Base-by-base conservation (phyloP, 2,797 vertebrate genomes). In the Arvicola amphibius region DNA sequence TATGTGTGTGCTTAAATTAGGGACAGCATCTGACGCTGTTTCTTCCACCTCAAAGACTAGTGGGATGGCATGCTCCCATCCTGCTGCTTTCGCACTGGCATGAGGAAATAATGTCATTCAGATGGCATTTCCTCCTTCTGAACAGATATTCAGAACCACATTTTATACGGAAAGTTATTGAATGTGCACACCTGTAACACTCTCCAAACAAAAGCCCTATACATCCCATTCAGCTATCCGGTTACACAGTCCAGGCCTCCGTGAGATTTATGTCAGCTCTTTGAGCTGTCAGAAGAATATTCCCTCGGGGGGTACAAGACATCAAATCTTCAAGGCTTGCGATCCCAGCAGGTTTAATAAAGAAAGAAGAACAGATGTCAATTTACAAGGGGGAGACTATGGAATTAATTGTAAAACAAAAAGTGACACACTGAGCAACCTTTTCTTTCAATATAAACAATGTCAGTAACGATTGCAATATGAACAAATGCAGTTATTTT, bases 1-100 rank as follows among this genome's bases (percentile, higher is more conserved):
- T 93, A 95, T 86, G 83, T 3, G 94, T 90, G 97, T 97, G 97
- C 97, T 96, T 94, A 96, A 97, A 90, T 65, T 94, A 98, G 92
- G 98, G 97, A 96, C 59, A 97, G 96, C 96, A 97, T 80, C 94
- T 95, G 95, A 93, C 87, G 80, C 96, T 0, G 6, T 69, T 88
- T 95, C 92, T 94, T 95, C 29, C 23, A 80, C 97, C 94, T 95
- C 94, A 96, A 88, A 96, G 92, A 88, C 96, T 89, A 83, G 34
- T 19, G 77, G 90, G 61, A 59, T 73, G 97, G 96, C 97, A 97
- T 93, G 94, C 77, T 94, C 93, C 92, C 80, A 69, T 96, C 92
- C 71, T n/a, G 71, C 67, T 10, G 81, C 73, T 96, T 76, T 40
- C 97, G 94, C 93, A 96, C 32, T 81, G 93, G 93, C 97, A 93